Base-by-base conservation (phyloP, 2,797 vertebrate species). In the Otolemur crassicaudatus region DNA sequence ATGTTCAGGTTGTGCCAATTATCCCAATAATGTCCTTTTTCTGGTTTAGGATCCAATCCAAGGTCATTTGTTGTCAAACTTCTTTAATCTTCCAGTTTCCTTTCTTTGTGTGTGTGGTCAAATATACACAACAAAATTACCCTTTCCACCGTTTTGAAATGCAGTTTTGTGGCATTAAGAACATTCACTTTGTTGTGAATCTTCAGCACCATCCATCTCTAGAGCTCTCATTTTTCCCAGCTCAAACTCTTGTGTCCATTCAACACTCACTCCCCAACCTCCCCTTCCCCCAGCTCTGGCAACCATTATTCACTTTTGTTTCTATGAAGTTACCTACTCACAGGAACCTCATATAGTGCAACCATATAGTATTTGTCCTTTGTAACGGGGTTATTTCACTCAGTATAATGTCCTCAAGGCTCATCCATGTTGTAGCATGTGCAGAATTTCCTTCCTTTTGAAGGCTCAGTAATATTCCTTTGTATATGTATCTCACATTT, bases 21-120 rank as follows among this genome's bases (percentile, higher is more conserved):
- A 56, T 56, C 65, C 40, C 49, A 53, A 13, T 83, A n/a, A 49
- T 61, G 72, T 83, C 22, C 27, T 76, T 96, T 77, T 94, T 72
- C 37, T 87, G 46, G 23, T n/a, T 53, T 16, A 79, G 2, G 40
- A 84, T 73, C 25, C 56, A 72, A 5, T 58, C 60, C 79, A 43
- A 29, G 37, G 43, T 46, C 25, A 46, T 37, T 22, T 46, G 25
- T 67, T 73, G 29, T 83, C 23, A 31, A 49, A 22, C 60, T 61
- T 94, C 29, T 70, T 89, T 67, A 65, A 19, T 72, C 3, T 40
- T 7, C 25, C 7, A 63, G 23, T 58, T 2, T 79, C 34, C 29
- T 13, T 31, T 53, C 43, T 63, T 43, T 65, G 7, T 65, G 29
- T 63, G 31, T 46, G 13, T 40, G 14, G 25, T 65, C 34, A 83